Evolutionary conservation across 2,797 vertebrate species (phyloP), one percentile per base, ranked within the genome.

Genomic region (Bovichtus variegatus): DNA sequence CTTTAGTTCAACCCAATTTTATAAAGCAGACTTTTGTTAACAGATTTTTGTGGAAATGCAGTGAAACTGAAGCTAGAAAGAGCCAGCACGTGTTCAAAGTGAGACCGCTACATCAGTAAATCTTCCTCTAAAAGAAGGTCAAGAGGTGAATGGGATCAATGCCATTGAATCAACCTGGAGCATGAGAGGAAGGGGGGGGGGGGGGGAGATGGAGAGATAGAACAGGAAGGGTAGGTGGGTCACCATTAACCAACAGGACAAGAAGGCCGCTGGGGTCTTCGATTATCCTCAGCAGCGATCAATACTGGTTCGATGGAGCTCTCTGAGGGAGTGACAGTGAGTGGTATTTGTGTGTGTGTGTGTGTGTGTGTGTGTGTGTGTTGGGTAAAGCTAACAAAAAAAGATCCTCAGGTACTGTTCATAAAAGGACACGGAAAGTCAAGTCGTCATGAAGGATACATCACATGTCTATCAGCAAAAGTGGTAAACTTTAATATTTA

Each of bases 161-260:
- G 78, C 57, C 80, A 87, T 73, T 9, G 70, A 90, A 84, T 87
- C 66, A 78, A 80, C 57, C 78, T 54, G 41, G 59, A 84, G 80
- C 65, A 77, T 53, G 54, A 68, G 51, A 70, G 46, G 59, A 66
- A 62, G 71, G 65, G 49, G 73, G 59, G 67, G 73, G n/a, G n/a
- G 59, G 67, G 73, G 44, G 53, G 66, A 78, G 75, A 84, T 81
- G 18, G 57, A 87, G 68, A 78, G 81, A 87, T 71, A 68, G 36
- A 44, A 46, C 31, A 67, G 74, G 68, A 69, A 73, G 51, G 75
- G 63, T 68, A 55, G 75, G 47, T 27, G 79, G 87, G 83, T 85
- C 87, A 87, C 86, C 76, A 89, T 90, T 92, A 91, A 93, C 89
- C 87, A 90, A 87, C 66, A 66, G 89, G 83, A 85, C 84, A 89